Conservation (phyloP, 2,113 vertebrate species). For the Bothrops jararaca region DNA sequence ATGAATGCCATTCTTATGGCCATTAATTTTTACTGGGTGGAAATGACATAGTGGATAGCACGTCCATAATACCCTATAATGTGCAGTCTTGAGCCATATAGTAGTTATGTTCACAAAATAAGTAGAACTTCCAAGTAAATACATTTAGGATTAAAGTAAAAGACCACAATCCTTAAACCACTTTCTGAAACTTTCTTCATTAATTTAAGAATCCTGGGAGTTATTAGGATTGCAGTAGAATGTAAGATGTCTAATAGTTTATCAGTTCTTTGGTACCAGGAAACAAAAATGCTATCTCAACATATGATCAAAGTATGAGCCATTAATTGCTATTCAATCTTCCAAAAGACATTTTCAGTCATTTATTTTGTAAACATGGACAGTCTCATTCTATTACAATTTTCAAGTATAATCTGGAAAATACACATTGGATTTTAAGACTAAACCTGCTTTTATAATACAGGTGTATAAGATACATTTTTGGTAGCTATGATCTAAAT, state of each 20-base stretch:
- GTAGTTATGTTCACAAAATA: not conserved
- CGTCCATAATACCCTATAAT: not conserved
- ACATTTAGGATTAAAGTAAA: not conserved
- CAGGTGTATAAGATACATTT: slow-evolving; percentile 23
- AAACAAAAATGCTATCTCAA: slow-evolving; percentile 29
- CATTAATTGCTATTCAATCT: slow-evolving; percentile 3
- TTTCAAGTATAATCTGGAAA: slow-evolving; percentile 71
- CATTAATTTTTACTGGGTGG: slow-evolving; percentile 32
- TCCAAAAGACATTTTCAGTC: not conserved
- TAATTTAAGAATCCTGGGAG: not conserved
- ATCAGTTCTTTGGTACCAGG: slow-evolving; percentile 32
- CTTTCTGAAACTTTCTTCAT: not conserved
- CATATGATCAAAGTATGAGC: not conserved
- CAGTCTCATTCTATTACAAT: slow-evolving; percentile 51
- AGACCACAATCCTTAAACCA: not conserved
- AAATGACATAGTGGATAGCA: not conserved
- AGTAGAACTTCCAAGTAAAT: not conserved
- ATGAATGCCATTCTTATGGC: slow-evolving; percentile 1
- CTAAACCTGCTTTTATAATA: slow-evolving; percentile 28
- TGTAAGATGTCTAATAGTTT: slow-evolving; percentile 7
- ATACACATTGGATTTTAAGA: slow-evolving; percentile 43
- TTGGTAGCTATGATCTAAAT: not conserved
- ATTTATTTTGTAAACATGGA: slow-evolving; percentile 63
- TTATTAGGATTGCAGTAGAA: slow-evolving; percentile 16
- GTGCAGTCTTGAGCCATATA: not conserved